phyloP scores from a whole-genome alignment of 2,113 vertebrate genomes.

The Chascanopsetta lugubris region DNA sequence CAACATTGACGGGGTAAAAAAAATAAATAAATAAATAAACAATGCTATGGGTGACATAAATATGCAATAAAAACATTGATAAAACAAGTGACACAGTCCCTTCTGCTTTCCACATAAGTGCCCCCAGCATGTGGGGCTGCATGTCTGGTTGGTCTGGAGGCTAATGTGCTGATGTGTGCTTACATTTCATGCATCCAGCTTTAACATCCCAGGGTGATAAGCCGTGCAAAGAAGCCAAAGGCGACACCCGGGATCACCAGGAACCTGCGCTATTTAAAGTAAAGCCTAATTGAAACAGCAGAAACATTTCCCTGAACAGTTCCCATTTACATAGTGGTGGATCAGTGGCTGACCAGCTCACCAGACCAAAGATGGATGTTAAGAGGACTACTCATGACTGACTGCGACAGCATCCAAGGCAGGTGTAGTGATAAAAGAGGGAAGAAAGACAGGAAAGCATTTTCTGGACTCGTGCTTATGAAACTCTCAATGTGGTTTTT shows the following conservation, averaged over 20 bases:
- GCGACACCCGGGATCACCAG: constrained; percentile 46
- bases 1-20: no score
- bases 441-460: no score
- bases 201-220: constrained; percentile 66
- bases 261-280: constrained; percentile 65
- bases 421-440: neutral
- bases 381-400: neutral
- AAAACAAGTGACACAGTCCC: no score
- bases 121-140: neutral
- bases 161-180: constrained; percentile 54
- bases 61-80: no score
- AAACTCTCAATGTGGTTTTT: constrained; percentile 22
- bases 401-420: neutral
- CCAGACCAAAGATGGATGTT: constrained; percentile 23
- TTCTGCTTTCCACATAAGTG: no score
- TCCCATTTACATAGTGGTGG: constrained; percentile 20
- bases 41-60: no score
- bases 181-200: constrained; percentile 57
- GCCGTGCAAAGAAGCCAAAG: constrained; percentile 45
- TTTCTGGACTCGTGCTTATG: constrained; percentile 13
- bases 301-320: constrained; percentile 54
- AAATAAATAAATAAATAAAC: no score
- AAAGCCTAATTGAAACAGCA: constrained; percentile 69
- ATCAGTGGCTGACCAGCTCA: constrained; percentile 23
- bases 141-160: constrained; percentile 21